These are phyloP conservation scores for Oasisia sp. DNA, from an alignment of 2,888 invertebrate species.

Conservation along the genomic window DNA sequence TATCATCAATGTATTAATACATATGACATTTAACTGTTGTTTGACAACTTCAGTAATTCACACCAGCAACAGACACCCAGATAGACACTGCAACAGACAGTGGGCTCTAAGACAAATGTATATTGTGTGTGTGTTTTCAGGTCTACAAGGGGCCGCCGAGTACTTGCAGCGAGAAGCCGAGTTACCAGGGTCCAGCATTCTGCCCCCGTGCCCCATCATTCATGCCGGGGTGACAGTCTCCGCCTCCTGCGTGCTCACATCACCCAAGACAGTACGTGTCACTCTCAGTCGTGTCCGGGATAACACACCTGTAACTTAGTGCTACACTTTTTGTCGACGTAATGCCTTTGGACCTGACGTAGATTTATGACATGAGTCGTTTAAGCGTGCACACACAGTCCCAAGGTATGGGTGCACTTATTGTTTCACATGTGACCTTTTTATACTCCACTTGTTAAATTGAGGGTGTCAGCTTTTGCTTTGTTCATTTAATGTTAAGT, in stretches of 20 bases:
- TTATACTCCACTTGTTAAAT: too few species aligned
- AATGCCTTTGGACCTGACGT: neutral
- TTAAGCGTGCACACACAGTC: too few species aligned
- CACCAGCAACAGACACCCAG: too few species aligned
- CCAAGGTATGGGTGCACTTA: too few species aligned
- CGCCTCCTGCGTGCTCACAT: neutral
- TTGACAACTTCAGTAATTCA: too few species aligned
- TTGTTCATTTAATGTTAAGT: too few species aligned
- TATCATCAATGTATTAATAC: too few species aligned
- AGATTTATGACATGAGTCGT: too few species aligned
- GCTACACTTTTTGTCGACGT: neutral
- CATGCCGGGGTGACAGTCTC: slow-evolving; percentile 20
- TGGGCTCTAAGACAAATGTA: neutral
- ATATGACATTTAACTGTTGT: too few species aligned
- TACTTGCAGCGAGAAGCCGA: slow-evolving; percentile 81
- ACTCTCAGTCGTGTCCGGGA: neutral
- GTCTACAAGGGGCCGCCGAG: slow-evolving; percentile 75
- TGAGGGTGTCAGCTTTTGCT: too few species aligned
- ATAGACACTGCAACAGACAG: too few species aligned
- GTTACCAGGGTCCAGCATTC: slow-evolving; percentile 49
- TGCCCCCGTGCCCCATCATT: slow-evolving; percentile 39
- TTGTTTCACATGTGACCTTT: too few species aligned
- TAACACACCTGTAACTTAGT: neutral
- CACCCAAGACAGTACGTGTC: neutral
- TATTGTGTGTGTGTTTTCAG: slow-evolving; percentile 39